Evolutionary conservation across 2,888 invertebrate species (phyloP).

Genomic region (Spodoptera littoralis): DNA sequence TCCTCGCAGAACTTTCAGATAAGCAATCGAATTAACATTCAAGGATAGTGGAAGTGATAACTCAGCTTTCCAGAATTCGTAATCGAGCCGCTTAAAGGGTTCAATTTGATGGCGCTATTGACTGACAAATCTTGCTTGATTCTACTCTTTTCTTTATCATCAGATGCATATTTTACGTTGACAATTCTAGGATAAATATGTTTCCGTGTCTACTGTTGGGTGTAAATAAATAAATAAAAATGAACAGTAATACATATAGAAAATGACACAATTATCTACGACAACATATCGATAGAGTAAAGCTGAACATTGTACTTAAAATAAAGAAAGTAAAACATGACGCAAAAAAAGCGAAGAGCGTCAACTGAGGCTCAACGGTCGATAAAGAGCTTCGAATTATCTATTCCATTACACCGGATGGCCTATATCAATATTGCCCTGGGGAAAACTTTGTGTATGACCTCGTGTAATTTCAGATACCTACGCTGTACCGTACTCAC

Average conservation of each 20-base stretch:
- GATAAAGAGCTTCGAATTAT: constrained; percentile 63
- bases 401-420: constrained; percentile 65
- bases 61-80: constrained; percentile 34
- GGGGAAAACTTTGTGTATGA: constrained; percentile 55
- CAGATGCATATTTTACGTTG: constrained; percentile 48
- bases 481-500: constrained; percentile 39
- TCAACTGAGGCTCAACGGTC: constrained; percentile 40
- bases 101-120: constrained; percentile 46
- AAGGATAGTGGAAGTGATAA: constrained; percentile 56
- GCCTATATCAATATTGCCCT: constrained; percentile 57
- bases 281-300: constrained; percentile 7
- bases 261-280: constrained; percentile 4
- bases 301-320: not conserved
- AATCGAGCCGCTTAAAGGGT: constrained; percentile 45
- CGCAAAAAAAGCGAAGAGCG: constrained; percentile 24
- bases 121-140: constrained; percentile 53
- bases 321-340: constrained; percentile 19
- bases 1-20: constrained; percentile 35
- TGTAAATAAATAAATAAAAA: constrained; percentile 41
- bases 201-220: no score
- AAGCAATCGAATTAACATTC: constrained; percentile 58
- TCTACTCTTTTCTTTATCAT: constrained; percentile 59
- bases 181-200: constrained; percentile 31
- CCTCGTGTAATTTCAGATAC: constrained; percentile 45
- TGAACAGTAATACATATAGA: constrained; percentile 16